These are phyloP conservation scores for Myrmophylax atrothorax DNA, from an alignment of 2,113 vertebrate species.

Conservation along the genomic window DNA sequence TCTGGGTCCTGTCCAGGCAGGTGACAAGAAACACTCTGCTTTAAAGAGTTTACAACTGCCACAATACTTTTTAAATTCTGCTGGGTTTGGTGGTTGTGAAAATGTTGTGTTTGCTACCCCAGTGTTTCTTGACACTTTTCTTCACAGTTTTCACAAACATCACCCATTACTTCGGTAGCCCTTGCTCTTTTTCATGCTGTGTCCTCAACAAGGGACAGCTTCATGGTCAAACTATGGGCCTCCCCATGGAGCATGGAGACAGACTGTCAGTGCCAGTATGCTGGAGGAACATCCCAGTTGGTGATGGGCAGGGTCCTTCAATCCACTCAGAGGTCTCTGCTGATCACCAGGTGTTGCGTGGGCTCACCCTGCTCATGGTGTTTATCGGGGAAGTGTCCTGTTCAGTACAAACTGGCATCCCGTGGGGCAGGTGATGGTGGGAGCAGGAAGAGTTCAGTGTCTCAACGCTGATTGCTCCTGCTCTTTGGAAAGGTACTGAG, in stretches of 20 bases:
- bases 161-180: not conserved
- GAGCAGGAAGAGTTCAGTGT: not conserved
- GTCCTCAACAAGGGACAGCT: not conserved
- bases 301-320: not conserved
- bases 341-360: rapidly evolving
- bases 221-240: not conserved
- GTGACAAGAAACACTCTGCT: not conserved
- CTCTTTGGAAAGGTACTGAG: not conserved
- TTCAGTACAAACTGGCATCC: not conserved
- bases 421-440: not conserved
- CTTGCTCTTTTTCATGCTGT: not conserved
- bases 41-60: not conserved
- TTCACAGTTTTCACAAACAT: not conserved
- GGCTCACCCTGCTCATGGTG: not conserved
- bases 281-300: not conserved
- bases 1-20: not conserved
- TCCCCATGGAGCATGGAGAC: not conserved
- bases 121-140: not conserved
- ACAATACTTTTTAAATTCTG: not conserved
- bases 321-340: not conserved
- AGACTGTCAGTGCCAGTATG: not conserved
- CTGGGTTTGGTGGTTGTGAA: not conserved
- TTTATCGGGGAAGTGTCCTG: not conserved
- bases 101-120: rapidly evolving
- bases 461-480: not conserved